These are phyloP conservation scores for Ctenodactylus gundi DNA, from an alignment of 2,113 vertebrate genomes.

Conservation along the genomic window DNA sequence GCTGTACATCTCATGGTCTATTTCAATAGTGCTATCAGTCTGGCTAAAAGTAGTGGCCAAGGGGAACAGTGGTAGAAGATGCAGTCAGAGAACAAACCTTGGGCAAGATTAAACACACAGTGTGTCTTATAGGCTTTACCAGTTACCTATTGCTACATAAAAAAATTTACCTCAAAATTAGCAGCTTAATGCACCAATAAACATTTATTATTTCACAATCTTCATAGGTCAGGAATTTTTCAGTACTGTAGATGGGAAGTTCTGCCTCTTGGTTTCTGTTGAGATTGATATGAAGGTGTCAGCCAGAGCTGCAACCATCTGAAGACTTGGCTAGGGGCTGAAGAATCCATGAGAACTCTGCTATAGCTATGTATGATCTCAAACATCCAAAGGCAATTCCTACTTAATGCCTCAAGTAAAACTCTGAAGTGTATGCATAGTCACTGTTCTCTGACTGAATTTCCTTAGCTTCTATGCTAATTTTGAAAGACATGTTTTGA, in stretches of 20 bases:
- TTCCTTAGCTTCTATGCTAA: conserved; percentile 47
- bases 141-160: conserved; percentile 22
- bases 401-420: conserved; percentile 43
- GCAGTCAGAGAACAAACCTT: not conserved
- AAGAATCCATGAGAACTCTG: not conserved
- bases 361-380: conserved; percentile 16
- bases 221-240: conserved; percentile 28
- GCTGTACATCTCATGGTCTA: not conserved
- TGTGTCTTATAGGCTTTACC: not conserved
- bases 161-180: conserved; percentile 34
- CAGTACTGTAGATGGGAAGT: not conserved
- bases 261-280: not conserved
- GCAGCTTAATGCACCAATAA: conserved; percentile 16
- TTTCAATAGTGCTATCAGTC: not conserved
- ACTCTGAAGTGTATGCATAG: not conserved
- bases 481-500: conserved; percentile 62
- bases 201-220: not conserved
- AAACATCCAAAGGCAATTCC: not conserved
- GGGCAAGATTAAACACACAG: not conserved
- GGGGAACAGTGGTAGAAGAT: not conserved
- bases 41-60: not conserved
- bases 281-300: not conserved
- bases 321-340: conserved; percentile 24
- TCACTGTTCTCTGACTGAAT: conserved; percentile 30
- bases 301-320: not conserved